Evolutionary conservation across 2,797 vertebrate genomes (phyloP).

Genomic region (Phalanger gymnotis): DNA sequence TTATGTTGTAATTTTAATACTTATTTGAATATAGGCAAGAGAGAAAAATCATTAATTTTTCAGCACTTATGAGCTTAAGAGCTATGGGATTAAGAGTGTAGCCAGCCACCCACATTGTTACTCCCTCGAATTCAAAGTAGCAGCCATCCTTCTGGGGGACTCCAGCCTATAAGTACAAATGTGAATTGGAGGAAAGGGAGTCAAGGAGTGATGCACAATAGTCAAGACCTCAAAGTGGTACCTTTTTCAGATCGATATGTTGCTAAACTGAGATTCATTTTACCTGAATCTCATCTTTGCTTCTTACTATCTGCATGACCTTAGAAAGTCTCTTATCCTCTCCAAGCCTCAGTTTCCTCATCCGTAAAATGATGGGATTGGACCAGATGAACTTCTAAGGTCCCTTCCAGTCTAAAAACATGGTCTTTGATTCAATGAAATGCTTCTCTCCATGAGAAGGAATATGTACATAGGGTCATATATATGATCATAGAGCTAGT

Average conservation of each 20-base stretch:
- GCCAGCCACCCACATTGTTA: too few relatives aligned
- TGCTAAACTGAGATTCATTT: background rate
- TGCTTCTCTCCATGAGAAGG: background rate
- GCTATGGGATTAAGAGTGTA: too few relatives aligned
- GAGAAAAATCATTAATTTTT: background rate
- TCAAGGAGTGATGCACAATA: background rate
- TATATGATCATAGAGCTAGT: background rate
- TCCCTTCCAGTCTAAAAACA: background rate
- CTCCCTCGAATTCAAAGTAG: too few relatives aligned
- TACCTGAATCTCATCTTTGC: background rate
- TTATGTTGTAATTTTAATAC: background rate
- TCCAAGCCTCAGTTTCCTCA: background rate
- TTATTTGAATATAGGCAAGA: background rate
- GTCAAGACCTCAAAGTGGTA: background rate
- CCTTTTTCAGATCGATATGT: background rate
- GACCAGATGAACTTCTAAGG: background rate
- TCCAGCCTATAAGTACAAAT: too few relatives aligned
- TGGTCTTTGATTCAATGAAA: background rate
- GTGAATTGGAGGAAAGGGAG: background rate
- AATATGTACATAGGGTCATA: background rate
- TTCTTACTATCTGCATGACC: background rate
- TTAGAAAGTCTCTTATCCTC: background rate
- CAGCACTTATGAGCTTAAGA: background rate
- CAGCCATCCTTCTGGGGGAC: too few relatives aligned
- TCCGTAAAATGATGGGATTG: background rate